These are phyloP conservation scores for Harmothoe impar DNA, from an alignment of 2,888 invertebrate genomes.

Conservation along the genomic window DNA sequence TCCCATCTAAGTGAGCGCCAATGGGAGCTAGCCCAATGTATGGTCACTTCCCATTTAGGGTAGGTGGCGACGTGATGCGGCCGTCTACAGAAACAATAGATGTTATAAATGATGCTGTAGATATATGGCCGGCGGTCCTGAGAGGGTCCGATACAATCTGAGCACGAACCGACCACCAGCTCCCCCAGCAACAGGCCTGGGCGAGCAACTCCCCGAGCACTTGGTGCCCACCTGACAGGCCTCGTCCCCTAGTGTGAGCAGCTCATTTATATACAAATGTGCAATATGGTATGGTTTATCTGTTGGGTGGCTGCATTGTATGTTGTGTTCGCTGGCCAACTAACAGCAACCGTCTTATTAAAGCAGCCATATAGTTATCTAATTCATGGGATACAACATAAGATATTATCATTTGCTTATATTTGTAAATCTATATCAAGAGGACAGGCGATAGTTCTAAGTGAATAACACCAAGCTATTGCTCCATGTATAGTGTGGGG, in stretches of 20 bases:
- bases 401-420: too few species aligned
- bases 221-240: background rate
- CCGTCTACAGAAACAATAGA: background rate
- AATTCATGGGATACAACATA: too few species aligned
- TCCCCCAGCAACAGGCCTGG: background rate
- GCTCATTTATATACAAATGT: background rate
- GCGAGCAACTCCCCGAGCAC: background rate
- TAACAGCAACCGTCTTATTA: too few species aligned
- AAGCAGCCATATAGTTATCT: too few species aligned
- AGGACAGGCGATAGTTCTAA: too few species aligned
- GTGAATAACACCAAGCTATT: too few species aligned
- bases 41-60: background rate
- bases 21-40: background rate
- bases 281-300: too few species aligned
- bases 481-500: too few species aligned
- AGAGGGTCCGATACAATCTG: background rate
- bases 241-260: background rate
- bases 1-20: background rate
- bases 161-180: conserved; percentile 14
- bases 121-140: background rate
- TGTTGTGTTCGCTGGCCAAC: too few species aligned
- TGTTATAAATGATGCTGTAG: background rate
- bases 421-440: too few species aligned
- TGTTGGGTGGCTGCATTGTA: too few species aligned
- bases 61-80: background rate